Conservation (phyloP, 2,113 vertebrate genomes). For the Sturnus vulgaris region DNA sequence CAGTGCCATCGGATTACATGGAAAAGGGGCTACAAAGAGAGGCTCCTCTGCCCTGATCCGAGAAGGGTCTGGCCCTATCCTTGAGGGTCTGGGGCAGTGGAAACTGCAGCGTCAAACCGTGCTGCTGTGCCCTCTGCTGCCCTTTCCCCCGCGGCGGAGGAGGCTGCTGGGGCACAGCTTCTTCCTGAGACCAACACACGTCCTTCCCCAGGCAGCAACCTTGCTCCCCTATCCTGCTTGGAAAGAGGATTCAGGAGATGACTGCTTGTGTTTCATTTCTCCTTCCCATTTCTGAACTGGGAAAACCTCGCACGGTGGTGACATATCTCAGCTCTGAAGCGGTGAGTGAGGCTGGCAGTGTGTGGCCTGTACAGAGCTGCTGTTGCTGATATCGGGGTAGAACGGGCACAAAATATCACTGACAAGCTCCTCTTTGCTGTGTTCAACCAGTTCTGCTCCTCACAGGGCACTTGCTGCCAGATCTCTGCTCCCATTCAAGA, state of each 20-base stretch:
- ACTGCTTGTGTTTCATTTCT: neutral
- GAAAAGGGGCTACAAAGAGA: neutral
- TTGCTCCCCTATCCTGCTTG: neutral
- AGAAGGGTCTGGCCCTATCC: neutral
- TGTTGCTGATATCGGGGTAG: neutral
- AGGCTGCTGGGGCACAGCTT: neutral
- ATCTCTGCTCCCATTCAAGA: neutral
- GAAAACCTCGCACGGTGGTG: neutral
- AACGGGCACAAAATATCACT: neutral
- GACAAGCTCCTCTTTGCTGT: neutral
- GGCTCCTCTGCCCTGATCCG: neutral
- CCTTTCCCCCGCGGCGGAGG: neutral
- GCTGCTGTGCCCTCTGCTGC: neutral
- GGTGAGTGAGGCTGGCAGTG: neutral
- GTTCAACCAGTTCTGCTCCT: neutral
- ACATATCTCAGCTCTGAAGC: neutral
- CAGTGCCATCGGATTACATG: neutral
- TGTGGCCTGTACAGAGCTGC: neutral
- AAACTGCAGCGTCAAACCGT: neutral
- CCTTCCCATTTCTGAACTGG: neutral
- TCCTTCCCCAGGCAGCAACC: neutral
- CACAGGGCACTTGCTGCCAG: neutral
- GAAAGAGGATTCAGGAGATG: neutral
- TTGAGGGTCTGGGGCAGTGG: neutral
- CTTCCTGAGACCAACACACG: neutral